phyloP scores from a whole-genome alignment of 2,113 vertebrate species.

The Rostratula benghalensis region DNA sequence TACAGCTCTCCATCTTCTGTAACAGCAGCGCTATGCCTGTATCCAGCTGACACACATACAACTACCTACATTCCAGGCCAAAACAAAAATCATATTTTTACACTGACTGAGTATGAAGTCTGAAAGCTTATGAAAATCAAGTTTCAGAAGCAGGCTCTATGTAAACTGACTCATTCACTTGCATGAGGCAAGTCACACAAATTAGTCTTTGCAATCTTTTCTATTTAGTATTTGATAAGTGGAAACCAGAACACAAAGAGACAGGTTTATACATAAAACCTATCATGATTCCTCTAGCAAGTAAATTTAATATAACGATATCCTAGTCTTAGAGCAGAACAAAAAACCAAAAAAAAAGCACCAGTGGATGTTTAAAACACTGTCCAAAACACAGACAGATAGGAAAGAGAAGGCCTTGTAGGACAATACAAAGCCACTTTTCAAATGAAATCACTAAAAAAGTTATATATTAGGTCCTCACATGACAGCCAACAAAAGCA shows the following conservation, averaged over 20 bases:
- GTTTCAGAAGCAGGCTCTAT: not conserved
- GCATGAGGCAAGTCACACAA: not conserved
- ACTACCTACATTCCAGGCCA: constrained; percentile 73
- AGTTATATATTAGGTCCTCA: not conserved
- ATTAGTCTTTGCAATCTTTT: not conserved
- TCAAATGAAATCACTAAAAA: not conserved
- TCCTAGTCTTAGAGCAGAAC: not conserved
- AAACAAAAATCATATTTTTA: not conserved
- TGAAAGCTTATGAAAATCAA: not conserved
- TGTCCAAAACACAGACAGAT: not conserved
- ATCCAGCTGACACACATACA: constrained; percentile 86
- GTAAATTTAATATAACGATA: not conserved
- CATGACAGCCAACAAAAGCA: not conserved
- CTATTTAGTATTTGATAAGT: not conserved
- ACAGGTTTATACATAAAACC: not conserved
- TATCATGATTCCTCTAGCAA: not conserved
- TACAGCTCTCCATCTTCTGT: constrained; percentile 87
- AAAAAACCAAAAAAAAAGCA: not conserved
- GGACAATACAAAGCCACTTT: not conserved
- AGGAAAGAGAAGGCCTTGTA: not conserved
- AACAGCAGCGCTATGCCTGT: constrained; percentile 85
- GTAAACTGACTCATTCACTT: not conserved
- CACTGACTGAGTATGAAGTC: not conserved
- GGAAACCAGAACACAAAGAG: not conserved
- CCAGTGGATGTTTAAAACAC: not conserved